Base-by-base conservation (phyloP, 2,888 invertebrate genomes). In the Carabus problematicus region DNA sequence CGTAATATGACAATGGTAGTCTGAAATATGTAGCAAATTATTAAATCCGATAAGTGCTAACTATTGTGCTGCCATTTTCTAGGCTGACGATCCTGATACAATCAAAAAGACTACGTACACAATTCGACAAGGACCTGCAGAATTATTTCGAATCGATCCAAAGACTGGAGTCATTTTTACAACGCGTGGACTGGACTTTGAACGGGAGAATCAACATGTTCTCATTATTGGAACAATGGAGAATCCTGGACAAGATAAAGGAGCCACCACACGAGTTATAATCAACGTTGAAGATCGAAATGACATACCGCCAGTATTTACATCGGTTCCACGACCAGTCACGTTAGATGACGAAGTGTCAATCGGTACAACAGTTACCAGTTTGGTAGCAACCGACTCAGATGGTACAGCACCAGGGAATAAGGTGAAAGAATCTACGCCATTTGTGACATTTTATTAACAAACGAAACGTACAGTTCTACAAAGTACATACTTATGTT, bases 371-470 rank as follows among this genome's bases (percentile, higher is more conserved):
- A 84, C 90, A 1, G 91, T 96, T 0, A 89, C 91, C 16, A 91
- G 90, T 11, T 88, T 95, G 54, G 84, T 88, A 0, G 96, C 96
- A 0, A 86, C 88, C 0, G 96, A 96, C 80, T 88, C 89, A 0
- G 95, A 96, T 82, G 93, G 93, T 7, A 92, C 94, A 0, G 84
- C 93, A 0, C 94, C 95, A 0, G 93, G 92, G 75, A 95, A 95
- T 82, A 89, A 91, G 77, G 88, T 88, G 79, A 76, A 47, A 40
- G 29, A 29, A 29, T 6, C 6, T 29, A 6, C 6, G 18, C 14
- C 11, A 18, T 39, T 70, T 60, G 29, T 42, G 8, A 39, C 49
- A 62, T 52, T 8, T 60, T 60, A 60, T 16, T 56, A 42, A n/a
- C 54, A 42, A 40, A 39, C 41, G 14, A 42, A 40, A 39, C 41